Evolutionary conservation across 2,113 vertebrate species (phyloP).

Genomic region (Microcebus murinus): DNA sequence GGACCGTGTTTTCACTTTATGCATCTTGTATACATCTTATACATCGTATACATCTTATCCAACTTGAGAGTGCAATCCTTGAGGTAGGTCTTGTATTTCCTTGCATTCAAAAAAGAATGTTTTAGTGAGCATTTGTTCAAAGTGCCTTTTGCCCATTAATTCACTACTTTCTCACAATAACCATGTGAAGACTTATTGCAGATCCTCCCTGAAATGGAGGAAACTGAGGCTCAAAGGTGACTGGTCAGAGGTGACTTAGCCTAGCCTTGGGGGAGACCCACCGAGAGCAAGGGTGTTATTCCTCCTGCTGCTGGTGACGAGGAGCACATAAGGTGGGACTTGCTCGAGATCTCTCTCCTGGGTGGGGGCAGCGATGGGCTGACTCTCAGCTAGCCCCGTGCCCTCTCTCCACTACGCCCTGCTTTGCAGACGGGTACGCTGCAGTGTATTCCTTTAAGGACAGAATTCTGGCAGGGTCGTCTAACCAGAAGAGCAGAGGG

Average conservation of each 20-base stretch:
- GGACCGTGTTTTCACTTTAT: neutral
- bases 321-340: neutral
- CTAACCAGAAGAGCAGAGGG: neutral
- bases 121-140: neutral
- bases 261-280: neutral
- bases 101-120: neutral
- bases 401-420: rapidly evolving
- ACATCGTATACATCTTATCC: neutral
- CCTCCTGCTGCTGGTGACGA: rapidly evolving
- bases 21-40: neutral
- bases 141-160: neutral
- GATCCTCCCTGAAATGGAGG: neutral
- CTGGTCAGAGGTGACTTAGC: neutral
- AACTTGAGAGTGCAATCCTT: neutral
- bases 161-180: neutral
- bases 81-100: neutral
- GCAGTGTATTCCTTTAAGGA: neutral
- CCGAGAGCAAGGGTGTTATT: neutral
- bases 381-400: rapidly evolving
- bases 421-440: neutral
- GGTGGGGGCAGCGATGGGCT: neutral
- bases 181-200: neutral
- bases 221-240: neutral
- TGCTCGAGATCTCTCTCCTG: neutral
- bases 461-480: neutral